phyloP scores from a whole-genome alignment of 2,113 vertebrate species.

The Osmerus mordax region DNA sequence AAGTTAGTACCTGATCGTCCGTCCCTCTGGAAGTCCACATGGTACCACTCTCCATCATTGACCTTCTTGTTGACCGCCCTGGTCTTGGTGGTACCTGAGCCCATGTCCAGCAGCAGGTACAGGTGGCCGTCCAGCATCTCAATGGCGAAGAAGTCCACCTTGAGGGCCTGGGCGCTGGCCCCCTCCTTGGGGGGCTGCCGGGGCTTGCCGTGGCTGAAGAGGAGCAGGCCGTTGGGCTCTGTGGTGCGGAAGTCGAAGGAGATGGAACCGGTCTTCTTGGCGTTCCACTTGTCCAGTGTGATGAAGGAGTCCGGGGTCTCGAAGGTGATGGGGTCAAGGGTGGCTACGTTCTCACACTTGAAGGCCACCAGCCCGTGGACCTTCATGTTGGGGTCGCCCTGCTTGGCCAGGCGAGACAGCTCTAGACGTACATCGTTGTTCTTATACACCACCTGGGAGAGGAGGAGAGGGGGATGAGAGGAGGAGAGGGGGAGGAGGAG shows the following conservation, averaged over 20 bases:
- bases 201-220: constrained; percentile 95
- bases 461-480: constrained; percentile 28
- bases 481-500: not conserved
- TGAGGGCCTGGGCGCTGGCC: constrained; percentile 80
- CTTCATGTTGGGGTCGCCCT: constrained; percentile 95
- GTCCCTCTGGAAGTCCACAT: constrained; percentile 96
- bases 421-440: constrained; percentile 96
- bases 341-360: constrained; percentile 97
- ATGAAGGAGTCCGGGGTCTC: constrained; percentile 96
- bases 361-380: constrained; percentile 93
- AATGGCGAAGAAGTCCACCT: constrained; percentile 97
- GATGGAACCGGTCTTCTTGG: constrained; percentile 97
- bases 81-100: constrained; percentile 95
- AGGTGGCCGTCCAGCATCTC: constrained; percentile 97
- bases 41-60: constrained; percentile 99
- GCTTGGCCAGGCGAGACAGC: constrained; percentile 90
- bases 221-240: constrained; percentile 93
- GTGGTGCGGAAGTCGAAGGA: constrained; percentile 98
- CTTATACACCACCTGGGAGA: constrained; percentile 92
- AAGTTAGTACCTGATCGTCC: constrained; percentile 86
- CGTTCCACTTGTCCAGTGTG: constrained; percentile 94
- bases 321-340: constrained; percentile 95
- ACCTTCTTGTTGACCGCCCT: constrained; percentile 94
- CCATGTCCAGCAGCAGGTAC: constrained; percentile 95
- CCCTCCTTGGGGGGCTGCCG: constrained; percentile 88